Evolutionary conservation across 2,888 invertebrate species (phyloP), one percentile per base, ranked within the genome.

Genomic region (Tenthredo amoena): DNA sequence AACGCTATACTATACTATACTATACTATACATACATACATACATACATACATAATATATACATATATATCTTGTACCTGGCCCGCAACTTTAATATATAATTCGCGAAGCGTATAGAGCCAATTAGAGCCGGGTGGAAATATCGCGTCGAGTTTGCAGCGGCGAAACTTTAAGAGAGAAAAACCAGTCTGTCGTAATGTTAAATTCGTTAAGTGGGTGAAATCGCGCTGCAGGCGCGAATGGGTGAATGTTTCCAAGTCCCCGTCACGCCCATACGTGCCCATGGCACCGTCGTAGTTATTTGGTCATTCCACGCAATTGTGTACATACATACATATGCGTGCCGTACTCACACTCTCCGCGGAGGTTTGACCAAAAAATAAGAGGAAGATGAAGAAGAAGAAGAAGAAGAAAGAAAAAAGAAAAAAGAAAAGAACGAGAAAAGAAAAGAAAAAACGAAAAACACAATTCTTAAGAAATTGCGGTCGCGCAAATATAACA

Each of bases 191-290:
- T 68, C 9, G 68, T 68, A 68, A 68, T 68, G 34, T 34, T 31
- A 68, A 68, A 68, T 68, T 68, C 34, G 68, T 21, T 68, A 68
- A 68, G 68, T 68, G 68, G 68, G 68, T 68, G 68, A 68, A 68
- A 68, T 68, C 68, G 68, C 68, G 68, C 18, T 62, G 26, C 62
- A 21, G 68, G 18, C n/a, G 26, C 26, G 26, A 26, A 26, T 26
- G 26, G 26, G 26, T 26, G 26, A 26, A 26, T 26, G 26, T 26
- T 26, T 26, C 26, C 26, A 26, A 26, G 26, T 26, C 26, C 26
- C 26, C 26, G 26, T 0, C 26, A 26, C 26, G 26, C 26, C 26
- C 26, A 26, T 26, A 26, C 26, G 26, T 26, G 26, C 18, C n/a
- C 55, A n/a, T n/a, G n/a, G n/a, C n/a, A 18, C 55, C n/a, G n/a